Base-by-base conservation (phyloP, 2,888 invertebrate genomes). In the Troglohyphantes excavatus region DNA sequence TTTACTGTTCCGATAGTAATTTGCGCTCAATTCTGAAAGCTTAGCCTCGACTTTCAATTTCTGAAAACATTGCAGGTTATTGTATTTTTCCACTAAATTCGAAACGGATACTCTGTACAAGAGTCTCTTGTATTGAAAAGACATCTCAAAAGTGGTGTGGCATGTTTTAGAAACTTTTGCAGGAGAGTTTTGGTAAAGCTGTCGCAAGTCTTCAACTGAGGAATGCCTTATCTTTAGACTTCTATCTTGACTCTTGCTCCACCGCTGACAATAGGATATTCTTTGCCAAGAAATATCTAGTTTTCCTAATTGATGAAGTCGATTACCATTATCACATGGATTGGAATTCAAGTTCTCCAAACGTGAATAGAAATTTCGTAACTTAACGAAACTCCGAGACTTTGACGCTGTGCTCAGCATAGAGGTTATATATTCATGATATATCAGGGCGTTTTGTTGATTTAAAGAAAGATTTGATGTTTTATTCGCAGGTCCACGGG, bases 41-140 rank as follows among this genome's bases (percentile, higher is more conserved):
- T 63, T 72, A 6, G 27, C 29, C 6, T 61, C 27, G 7, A 81
- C n/a, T 83, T 61, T 67, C 2, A 46, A 21, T 27, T 67, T 21
- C 7, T 81, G 46, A 17, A 72, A 46, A 27, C 43, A 67, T 19
- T 85, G 39, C 61, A 90, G 61, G 26, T 65, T 87, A 43, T 88
- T 84, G 27, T 88, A 91, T 23, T 79, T 88, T 26, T 84, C 59
- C 43, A 91, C 68, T 11, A 91, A 75, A 61, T 81, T 85, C 2
- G 90, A 88, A 79, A 91, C 90, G 7, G 90, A 91, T 13, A 78
- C 79, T 29, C 46, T 79, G 26, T 75, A 75, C 63, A 70, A 23
- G 19, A 88, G 46, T 61, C 70, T 84, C 68, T 68, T 79, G 75
- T 75, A 90, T 6, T 87, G 76, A n/a, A 90, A 83, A 19, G 85